Evolutionary conservation across 2,797 vertebrate genomes (phyloP).

Genomic region (Oreortyx pictus): DNA sequence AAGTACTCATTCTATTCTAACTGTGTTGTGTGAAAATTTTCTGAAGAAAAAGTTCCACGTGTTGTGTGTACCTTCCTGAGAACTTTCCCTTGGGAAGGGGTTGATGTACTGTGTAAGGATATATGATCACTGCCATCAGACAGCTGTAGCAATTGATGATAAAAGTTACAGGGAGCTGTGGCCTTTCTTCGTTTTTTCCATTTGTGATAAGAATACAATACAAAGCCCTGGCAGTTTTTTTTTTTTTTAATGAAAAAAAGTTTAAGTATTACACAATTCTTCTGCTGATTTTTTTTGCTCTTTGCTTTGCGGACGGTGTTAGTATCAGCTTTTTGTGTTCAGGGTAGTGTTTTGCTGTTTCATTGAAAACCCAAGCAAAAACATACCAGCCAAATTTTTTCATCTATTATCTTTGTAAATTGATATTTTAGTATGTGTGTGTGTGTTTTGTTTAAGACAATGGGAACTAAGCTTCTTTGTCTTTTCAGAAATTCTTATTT

Average conservation of each 20-base stretch:
- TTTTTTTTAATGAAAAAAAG: neutral
- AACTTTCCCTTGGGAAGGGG: neutral
- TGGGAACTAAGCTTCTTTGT: neutral
- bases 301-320: neutral
- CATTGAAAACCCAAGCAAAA: neutral
- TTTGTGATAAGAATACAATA: neutral
- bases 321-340: neutral
- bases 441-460: neutral
- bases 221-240: neutral
- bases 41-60: constrained; percentile 20
- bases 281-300: neutral
- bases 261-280: neutral
- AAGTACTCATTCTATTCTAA: constrained; percentile 20
- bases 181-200: neutral
- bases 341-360: neutral
- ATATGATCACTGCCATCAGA: rapidly evolving
- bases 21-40: constrained; percentile 21
- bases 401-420: neutral
- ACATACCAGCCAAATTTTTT: neutral
- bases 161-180: neutral
- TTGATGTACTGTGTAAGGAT: neutral
- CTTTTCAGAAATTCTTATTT: neutral
- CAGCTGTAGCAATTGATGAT: neutral
- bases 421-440: neutral
- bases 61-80: neutral